Percentiles rank a stretch among this genome's conserved stretches.
Conservation (phyloP, 2,888 invertebrate species). For the Aleiodes leptofemur region DNA sequence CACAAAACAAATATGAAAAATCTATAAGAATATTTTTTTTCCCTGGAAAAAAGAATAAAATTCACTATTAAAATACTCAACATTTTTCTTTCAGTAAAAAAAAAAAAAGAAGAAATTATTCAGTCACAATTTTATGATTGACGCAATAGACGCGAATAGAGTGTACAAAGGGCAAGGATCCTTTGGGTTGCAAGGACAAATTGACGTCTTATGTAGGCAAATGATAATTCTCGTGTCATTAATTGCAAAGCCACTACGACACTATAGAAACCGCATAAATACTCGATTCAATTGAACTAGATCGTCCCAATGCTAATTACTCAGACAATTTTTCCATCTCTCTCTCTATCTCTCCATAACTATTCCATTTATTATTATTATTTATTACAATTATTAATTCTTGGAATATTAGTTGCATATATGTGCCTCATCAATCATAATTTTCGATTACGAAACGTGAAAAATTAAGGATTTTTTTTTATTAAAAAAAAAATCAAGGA, state of each 20-base stretch:
- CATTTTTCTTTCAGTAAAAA: too few relatives aligned
- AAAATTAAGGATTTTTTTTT: too few relatives aligned
- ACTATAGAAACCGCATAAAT: conserved; percentile 14
- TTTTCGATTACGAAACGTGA: too few relatives aligned
- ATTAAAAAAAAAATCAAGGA: too few relatives aligned
- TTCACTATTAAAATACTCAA: too few relatives aligned
- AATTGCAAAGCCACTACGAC: conserved; percentile 9
- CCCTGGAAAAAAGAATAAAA: too few relatives aligned
- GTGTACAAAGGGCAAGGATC: conserved; percentile 72
- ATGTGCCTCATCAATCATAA: conserved; percentile 1
- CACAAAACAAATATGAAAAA: too few relatives aligned
- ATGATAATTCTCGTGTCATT: conserved; percentile 27
- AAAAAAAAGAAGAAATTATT: neutral
- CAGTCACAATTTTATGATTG: conserved; percentile 27
- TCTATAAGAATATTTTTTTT: too few relatives aligned
- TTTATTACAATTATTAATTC: neutral
- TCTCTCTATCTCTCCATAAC: too few relatives aligned
- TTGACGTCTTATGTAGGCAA: conserved; percentile 3
- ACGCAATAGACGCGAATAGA: conserved; percentile 20
- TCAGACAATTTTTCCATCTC: conserved; percentile 1
- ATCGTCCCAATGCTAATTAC: conserved; percentile 33
- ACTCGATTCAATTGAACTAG: conserved; percentile 26
- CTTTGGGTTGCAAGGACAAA: conserved; percentile 71
- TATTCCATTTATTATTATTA: conserved; percentile 2
- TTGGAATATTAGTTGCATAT: neutral